Base-by-base conservation (phyloP, 2,113 vertebrate species). In the Taurulus bubalis region DNA sequence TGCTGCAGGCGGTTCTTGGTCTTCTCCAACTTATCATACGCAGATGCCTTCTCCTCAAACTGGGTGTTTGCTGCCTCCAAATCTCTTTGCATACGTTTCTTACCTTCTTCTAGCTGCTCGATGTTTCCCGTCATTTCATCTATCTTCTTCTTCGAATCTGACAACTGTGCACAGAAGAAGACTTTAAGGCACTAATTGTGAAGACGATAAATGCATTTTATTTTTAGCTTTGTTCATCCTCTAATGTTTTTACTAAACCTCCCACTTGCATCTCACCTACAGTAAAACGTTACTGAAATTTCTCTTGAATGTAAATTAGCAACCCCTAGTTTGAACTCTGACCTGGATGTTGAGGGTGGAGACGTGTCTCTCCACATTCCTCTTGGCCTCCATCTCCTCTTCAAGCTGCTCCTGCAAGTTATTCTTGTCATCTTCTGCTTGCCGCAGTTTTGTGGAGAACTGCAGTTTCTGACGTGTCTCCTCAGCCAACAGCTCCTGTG, bases 1-100 rank as follows among this genome's bases (percentile, higher is more conserved):
- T 98, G 97, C 93, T 98, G 97, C 83, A 99, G 95, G 42, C 97
- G 95, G 90, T 95, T 98, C 92, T 97, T 98, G 87, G 96, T 98
- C 94, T 99, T 99, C 91, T 99, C 98, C 94, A 98, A 80, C 95
- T 99, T 99, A 90, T 99, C 97, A 0, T 96, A 98, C 4, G 96
- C 96, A 1, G 97, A 95, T 7, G 96, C 95, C 90, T 99, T 99
- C 91, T 99, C 98, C 12, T 99, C 97, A 71, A 94, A 97, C 93
- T 97, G 96, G 58, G 96, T 96, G 75, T 95, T 97, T 58, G 96
- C 95, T 12, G 95, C 92, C 85, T 99, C 98, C 16, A 98, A 93
- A 81, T 99, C 97, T 85, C 95, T 96, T 94, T 98, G 97, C 82
- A 98, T 87, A 59, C 95, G 96, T 89, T 97, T 98, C 94, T 98